Evolutionary conservation across 1,140 invertebrate genomes (phyloP).

Genomic region (Calephelis virginiensis): DNA sequence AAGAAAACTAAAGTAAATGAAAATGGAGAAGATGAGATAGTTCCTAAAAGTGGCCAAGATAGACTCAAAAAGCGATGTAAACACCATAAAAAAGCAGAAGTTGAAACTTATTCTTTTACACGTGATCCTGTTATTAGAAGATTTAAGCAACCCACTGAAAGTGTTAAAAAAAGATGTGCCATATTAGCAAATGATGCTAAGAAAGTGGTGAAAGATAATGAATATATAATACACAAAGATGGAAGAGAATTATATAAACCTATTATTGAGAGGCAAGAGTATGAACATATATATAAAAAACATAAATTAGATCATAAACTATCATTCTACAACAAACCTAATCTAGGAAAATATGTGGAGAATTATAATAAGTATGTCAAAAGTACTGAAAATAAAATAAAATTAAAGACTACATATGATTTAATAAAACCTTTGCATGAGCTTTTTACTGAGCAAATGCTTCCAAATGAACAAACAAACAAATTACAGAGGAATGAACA

Average conservation of each 20-base stretch:
- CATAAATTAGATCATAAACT: not conserved
- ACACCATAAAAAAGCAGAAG: not conserved
- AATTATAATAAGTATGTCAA: not conserved
- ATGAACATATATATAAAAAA: not conserved
- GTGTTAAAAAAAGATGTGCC: conserved; percentile 29
- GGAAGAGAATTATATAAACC: not conserved
- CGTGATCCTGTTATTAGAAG: conserved; percentile 26
- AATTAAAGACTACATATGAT: conserved; percentile 4
- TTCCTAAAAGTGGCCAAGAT: not conserved
- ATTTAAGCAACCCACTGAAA: conserved; percentile 31
- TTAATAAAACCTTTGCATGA: conserved; percentile 3
- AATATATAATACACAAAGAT: conserved; percentile 21
- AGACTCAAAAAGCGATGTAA: not conserved
- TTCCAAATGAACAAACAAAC: not conserved
- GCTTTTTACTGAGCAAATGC: not conserved
- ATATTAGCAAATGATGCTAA: conserved; percentile 16
- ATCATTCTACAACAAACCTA: not conserved
- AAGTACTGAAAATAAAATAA: not conserved
- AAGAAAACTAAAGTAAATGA: conserved; percentile 23
- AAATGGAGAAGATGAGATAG: conserved; percentile 20
- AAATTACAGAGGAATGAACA: not conserved
- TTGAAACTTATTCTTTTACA: not conserved
- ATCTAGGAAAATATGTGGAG: not conserved
- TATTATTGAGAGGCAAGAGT: not conserved
- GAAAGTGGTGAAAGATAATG: conserved; percentile 2